phyloP scores from a whole-genome alignment of 2,113 vertebrate species.

The Aplodontia rufa region DNA sequence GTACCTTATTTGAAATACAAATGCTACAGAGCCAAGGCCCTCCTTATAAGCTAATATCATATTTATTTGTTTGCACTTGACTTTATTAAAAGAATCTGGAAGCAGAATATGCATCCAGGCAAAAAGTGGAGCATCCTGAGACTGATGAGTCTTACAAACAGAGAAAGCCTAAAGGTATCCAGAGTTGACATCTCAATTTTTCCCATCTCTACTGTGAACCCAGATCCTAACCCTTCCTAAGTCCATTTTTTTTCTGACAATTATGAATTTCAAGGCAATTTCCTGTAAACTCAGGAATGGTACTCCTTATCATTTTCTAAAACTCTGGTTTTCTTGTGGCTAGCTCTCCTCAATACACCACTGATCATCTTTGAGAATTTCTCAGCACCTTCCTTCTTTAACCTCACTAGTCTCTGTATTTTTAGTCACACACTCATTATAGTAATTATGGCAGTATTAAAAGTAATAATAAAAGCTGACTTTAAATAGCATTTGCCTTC shows the following conservation, averaged over 20 bases:
- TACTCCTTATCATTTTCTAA: neutral
- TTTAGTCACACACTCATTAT: neutral
- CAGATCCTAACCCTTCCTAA: neutral
- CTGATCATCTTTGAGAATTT: neutral
- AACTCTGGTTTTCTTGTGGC: neutral
- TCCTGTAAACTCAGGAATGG: neutral
- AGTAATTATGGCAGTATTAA: neutral
- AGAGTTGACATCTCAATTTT: neutral
- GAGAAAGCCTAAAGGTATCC: neutral
- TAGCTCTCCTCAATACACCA: neutral
- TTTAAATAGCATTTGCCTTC: neutral
- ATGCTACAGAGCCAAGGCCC: neutral
- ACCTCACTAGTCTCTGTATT: neutral
- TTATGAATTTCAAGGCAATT: neutral
- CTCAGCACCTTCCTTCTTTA: neutral
- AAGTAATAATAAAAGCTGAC: neutral
- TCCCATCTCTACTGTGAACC: neutral
- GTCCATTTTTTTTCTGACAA: neutral
- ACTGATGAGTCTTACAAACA: neutral
- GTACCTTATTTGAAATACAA: conserved; percentile 46
- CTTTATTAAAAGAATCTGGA: neutral
- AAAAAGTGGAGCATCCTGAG: neutral
- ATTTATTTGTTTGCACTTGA: neutral
- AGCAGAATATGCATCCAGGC: neutral
- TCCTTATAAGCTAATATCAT: neutral